Percentiles rank a stretch among this genome's conserved stretches.
Evolutionary conservation across 2,113 vertebrate genomes (phyloP).

Genomic region (Shinisaurus crocodilurus): DNA sequence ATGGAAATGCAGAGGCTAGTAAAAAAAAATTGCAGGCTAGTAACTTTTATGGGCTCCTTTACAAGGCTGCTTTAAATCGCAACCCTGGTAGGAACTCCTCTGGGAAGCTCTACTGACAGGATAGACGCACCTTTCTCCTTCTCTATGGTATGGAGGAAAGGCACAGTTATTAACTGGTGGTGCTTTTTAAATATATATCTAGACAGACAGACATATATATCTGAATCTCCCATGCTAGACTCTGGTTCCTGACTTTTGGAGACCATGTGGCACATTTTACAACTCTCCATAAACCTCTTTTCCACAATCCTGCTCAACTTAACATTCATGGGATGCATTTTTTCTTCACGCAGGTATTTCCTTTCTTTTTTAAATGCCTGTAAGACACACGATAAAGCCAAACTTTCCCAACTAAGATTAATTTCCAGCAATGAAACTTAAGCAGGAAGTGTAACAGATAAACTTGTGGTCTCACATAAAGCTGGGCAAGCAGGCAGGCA

Average conservation of each 20-base stretch:
- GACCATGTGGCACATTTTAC: constrained; percentile 52
- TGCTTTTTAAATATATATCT: neutral
- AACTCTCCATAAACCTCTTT: constrained; percentile 52
- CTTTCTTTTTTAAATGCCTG: constrained; percentile 16
- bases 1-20: too few relatives aligned
- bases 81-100: neutral
- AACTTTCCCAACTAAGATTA: constrained; percentile 51
- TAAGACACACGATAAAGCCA: constrained; percentile 38
- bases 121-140: neutral
- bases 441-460: constrained; percentile 38
- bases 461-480: constrained; percentile 26
- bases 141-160: too few relatives aligned
- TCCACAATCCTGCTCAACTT: constrained; percentile 20
- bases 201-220: too few relatives aligned
- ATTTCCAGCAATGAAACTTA: constrained; percentile 52
- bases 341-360: constrained; percentile 35
- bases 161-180: constrained; percentile 20
- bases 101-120: neutral
- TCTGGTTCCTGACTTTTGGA: constrained; percentile 14
- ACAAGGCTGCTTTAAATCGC: neutral
- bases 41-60: neutral
- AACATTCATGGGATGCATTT: constrained; percentile 42
- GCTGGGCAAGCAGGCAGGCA: constrained; percentile 47
- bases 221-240: neutral
- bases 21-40: neutral